Evolutionary conservation across 2,888 invertebrate genomes (phyloP).

Genomic region (Temnothorax ravouxi): DNA sequence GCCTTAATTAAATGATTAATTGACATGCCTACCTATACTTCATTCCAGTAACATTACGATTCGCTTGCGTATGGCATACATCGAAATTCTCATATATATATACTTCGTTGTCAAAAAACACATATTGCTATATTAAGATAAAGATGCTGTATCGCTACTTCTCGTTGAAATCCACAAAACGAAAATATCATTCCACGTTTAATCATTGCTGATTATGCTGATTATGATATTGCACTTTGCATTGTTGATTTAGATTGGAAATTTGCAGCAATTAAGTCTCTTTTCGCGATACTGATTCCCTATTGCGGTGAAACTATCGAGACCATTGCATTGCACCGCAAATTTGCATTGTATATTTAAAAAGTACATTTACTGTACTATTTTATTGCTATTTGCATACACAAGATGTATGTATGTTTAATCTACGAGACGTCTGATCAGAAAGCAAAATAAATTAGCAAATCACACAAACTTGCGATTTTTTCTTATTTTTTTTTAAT

Average conservation of each 20-base stretch:
- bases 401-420: not conserved
- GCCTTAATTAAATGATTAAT: conserved; percentile 38
- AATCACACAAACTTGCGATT: not conserved
- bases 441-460: conserved; percentile 22
- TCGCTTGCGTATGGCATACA: conserved; percentile 36
- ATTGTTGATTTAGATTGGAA: conserved; percentile 5
- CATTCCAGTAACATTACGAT: conserved; percentile 20
- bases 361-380: not conserved
- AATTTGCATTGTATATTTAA: conserved; percentile 9
- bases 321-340: not conserved
- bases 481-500: not conserved
- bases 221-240: not conserved
- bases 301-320: not conserved
- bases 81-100: conserved; percentile 15
- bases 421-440: not conserved
- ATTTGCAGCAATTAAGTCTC: not conserved
- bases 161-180: not conserved
- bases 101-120: conserved; percentile 22
- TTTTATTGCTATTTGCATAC: conserved; percentile 25
- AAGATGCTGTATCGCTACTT: not conserved
- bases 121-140: not conserved
- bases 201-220: not conserved
- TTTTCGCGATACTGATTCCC: not conserved
- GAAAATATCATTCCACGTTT: not conserved
- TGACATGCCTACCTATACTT: conserved; percentile 34